Evolutionary conservation across 2,113 vertebrate species (phyloP).

Genomic region (Diadophis punctatus): DNA sequence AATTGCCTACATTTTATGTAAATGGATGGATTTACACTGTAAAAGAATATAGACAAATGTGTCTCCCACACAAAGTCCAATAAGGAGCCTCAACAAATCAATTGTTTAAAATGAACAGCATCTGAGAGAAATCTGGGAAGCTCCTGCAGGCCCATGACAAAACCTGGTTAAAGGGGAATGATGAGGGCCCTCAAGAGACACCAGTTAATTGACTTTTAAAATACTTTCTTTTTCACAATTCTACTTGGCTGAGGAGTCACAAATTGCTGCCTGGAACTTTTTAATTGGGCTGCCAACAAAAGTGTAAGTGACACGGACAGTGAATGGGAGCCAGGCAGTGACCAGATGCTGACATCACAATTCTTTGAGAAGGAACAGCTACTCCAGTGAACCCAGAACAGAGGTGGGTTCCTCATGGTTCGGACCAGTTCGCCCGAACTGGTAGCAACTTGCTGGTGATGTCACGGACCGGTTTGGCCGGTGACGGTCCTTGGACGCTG

Average conservation of each 20-base stretch:
- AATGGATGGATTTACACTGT: slow-evolving; percentile 59
- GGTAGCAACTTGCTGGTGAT: too few relatives aligned
- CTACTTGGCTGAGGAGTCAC: slow-evolving; percentile 73
- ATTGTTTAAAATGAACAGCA: slow-evolving; percentile 54
- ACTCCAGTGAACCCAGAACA: not conserved
- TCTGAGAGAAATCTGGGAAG: slow-evolving; percentile 55
- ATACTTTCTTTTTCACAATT: slow-evolving; percentile 63
- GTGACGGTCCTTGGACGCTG: too few relatives aligned
- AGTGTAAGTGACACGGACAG: slow-evolving; percentile 69
- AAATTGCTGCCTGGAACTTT: slow-evolving; percentile 78
- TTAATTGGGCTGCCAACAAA: slow-evolving; percentile 75
- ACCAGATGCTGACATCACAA: slow-evolving; percentile 48
- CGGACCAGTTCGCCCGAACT: too few relatives aligned
- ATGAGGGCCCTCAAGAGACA: slow-evolving; percentile 44
- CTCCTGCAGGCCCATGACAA: slow-evolving; percentile 40
- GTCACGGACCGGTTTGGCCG: too few relatives aligned
- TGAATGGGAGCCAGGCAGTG: slow-evolving; percentile 68
- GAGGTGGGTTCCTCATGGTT: too few relatives aligned
- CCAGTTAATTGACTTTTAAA: slow-evolving; percentile 79
- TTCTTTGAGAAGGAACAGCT: slow-evolving; percentile 47
- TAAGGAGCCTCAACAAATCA: slow-evolving; percentile 49
- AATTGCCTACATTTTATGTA: slow-evolving; percentile 58
- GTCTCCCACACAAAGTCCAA: slow-evolving; percentile 45
- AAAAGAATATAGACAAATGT: slow-evolving; percentile 68
- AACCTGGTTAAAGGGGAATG: slow-evolving; percentile 4